Evolutionary conservation across 2,888 invertebrate genomes (phyloP).

Genomic region (Bembecia ichneumoniformis): DNA sequence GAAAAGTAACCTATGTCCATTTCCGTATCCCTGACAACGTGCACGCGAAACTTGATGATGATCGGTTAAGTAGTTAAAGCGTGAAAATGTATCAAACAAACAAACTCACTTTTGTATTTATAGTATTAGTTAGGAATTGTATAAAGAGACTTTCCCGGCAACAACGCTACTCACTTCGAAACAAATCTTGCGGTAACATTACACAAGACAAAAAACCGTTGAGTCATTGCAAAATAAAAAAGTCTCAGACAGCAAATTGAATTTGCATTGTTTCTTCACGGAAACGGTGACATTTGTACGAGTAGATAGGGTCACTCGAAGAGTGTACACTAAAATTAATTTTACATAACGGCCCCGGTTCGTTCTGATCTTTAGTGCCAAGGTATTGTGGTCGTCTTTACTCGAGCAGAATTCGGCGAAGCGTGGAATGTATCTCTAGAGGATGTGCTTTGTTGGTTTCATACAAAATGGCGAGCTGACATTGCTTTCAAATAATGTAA

Average conservation of each 20-base stretch:
- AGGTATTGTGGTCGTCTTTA: conserved; percentile 5
- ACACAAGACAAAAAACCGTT: too few species aligned
- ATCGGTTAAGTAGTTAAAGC: too few species aligned
- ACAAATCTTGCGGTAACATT: too few species aligned
- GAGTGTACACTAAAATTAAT: conserved; percentile 9
- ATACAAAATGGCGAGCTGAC: conserved; percentile 10
- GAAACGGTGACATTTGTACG: not conserved
- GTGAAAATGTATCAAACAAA: too few species aligned
- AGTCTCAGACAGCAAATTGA: not conserved
- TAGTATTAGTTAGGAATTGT: too few species aligned
- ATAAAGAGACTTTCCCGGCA: too few species aligned
- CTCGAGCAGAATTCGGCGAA: conserved; percentile 8
- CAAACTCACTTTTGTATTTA: too few species aligned
- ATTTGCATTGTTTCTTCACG: not conserved
- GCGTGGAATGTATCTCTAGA: conserved; percentile 14
- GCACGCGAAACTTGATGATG: too few species aligned
- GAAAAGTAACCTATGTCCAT: too few species aligned
- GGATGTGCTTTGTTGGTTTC: conserved; percentile 12
- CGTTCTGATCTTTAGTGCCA: conserved; percentile 3
- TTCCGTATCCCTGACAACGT: too few species aligned
- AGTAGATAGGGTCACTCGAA: not conserved
- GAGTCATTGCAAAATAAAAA: not conserved
- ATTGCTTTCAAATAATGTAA: conserved; percentile 4
- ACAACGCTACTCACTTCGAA: too few species aligned
- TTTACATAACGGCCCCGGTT: conserved; percentile 2